Evolutionary conservation across 2,888 invertebrate species (phyloP), one percentile per base, ranked within the genome.

Genomic region (Phymatocera aterrima): DNA sequence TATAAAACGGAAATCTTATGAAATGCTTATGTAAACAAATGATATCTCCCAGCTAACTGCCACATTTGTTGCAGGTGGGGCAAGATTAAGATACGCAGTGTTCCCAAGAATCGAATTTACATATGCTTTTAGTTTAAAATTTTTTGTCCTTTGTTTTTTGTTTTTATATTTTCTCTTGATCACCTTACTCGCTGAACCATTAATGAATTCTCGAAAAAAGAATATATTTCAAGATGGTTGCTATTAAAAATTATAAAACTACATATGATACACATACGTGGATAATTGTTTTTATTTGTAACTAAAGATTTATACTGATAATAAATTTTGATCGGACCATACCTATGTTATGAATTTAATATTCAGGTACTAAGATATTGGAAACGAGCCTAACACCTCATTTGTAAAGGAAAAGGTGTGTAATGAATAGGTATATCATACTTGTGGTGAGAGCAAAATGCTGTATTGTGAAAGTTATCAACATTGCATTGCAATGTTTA

Each of bases 241-340:
- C 18, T 18, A 34, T 18, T 34, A 6, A 51, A 51, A 51, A 34
- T 51, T 12, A 34, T 72, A 48, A 72, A 51, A 51, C 48, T 51
- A 51, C 18, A 43, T 51, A 21, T 40, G 43, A 18, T 21, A 51
- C 51, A 72, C 31, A 72, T 40, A 72, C 31, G 51, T 40, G 4
- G 8, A 40, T 72, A 72, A 51, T 51, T 15, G 21, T 48, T 51
- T 24, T 72, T 72, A 51, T 72, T 51, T 34, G 31, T 72, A 31
- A 34, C 34, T 34, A 3, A 43, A 51, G 15, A 34, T 3, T 72
- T 31, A 18, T 43, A 24, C 12, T 1, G 34, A 34, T 28, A 72
- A 51, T 72, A 51, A 34, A 31, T 48, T 10, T 18, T 51, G 72
- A 34, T 51, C 34, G 34, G 72, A 72, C 72, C n/a, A n/a, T n/a